phyloP scores from a whole-genome alignment of 37 sponge, comb jelly and placozoan genomes.

The Tethya wilhelma region DNA sequence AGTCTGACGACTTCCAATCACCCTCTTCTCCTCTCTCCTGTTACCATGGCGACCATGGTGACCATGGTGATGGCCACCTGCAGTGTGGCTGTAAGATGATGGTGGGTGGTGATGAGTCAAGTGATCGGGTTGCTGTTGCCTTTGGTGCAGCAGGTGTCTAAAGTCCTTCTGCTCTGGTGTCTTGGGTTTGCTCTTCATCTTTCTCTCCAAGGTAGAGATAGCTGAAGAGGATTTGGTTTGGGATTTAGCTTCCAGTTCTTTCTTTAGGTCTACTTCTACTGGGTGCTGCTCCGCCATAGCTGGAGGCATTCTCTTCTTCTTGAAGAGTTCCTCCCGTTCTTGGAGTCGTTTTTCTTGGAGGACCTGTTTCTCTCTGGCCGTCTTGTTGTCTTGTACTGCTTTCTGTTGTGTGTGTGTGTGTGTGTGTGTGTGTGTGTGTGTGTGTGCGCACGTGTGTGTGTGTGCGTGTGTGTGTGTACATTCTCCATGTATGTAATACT shows the following conservation, averaged over 20 bases:
- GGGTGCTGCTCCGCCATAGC: too few species aligned
- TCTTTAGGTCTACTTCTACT: constrained; percentile 2
- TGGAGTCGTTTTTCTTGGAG: constrained; percentile 5
- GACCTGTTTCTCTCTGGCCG: constrained; percentile 1
- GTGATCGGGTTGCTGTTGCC: too few species aligned
- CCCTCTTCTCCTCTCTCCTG: too few species aligned
- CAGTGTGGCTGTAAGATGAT: too few species aligned
- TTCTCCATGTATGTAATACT: background rate
- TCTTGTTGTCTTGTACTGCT: constrained; percentile 38
- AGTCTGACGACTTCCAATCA: too few species aligned
- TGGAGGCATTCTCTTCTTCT: background rate
- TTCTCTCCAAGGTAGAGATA: background rate
- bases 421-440: background rate
- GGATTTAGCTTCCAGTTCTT: constrained; percentile 7
- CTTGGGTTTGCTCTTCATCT: background rate
- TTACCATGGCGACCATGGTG: too few species aligned
- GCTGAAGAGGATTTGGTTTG: background rate
- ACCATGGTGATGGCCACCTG: too few species aligned
- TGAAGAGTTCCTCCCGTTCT: constrained; percentile 3
- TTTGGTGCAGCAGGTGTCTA: constrained; percentile 1
- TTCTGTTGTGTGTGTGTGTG: too few species aligned
- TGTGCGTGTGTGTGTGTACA: background rate
- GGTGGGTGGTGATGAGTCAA: too few species aligned
- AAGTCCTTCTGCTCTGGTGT: constrained; percentile 6
- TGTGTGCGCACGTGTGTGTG: background rate